These are phyloP conservation scores for Drosophila yakuba DNA, from an alignment of 1,140 invertebrate species.

Conservation along the genomic window DNA sequence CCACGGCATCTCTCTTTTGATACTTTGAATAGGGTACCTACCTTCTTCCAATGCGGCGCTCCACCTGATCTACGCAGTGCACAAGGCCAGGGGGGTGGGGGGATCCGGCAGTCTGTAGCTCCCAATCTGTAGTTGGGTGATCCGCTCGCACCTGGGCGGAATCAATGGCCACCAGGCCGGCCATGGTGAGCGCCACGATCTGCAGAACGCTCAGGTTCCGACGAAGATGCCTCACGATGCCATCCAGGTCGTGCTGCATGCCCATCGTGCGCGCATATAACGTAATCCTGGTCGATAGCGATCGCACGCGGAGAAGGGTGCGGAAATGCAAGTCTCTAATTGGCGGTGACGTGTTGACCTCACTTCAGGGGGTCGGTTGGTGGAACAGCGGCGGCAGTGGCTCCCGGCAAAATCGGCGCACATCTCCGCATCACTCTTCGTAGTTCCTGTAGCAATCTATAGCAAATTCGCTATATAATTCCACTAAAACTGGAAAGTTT, in stretches of 20 bases:
- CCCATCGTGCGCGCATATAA: constrained; percentile 67
- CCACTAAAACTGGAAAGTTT: constrained; percentile 13
- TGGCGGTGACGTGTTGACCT: constrained; percentile 53
- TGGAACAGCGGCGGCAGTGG: constrained; percentile 64
- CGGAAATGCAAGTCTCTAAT: constrained; percentile 56
- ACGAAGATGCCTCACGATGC: constrained; percentile 46
- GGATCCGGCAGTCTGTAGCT: constrained; percentile 28
- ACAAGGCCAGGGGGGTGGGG: constrained; percentile 48
- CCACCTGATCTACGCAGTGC: constrained; percentile 67
- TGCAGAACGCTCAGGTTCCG: constrained; percentile 59
- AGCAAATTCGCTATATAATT: constrained; percentile 15
- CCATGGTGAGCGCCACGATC: constrained; percentile 69
- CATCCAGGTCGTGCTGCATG: constrained; percentile 69
- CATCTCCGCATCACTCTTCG: constrained; percentile 70
- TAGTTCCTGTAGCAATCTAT: constrained; percentile 20
- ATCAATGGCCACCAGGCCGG: constrained; percentile 43
- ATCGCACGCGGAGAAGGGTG: constrained; percentile 3
- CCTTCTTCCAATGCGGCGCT: constrained; percentile 75
- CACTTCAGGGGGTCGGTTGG: constrained; percentile 22
- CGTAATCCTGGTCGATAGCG: constrained; percentile 28
- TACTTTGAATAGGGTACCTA: constrained; percentile 30
- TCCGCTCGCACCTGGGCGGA: constrained; percentile 17
- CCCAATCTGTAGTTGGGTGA: constrained; percentile 12
- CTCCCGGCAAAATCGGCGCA: constrained; percentile 61
- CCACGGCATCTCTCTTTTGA: not conserved